phyloP scores from a whole-genome alignment of 2,113 vertebrate species.

The Barbus barbus region DNA sequence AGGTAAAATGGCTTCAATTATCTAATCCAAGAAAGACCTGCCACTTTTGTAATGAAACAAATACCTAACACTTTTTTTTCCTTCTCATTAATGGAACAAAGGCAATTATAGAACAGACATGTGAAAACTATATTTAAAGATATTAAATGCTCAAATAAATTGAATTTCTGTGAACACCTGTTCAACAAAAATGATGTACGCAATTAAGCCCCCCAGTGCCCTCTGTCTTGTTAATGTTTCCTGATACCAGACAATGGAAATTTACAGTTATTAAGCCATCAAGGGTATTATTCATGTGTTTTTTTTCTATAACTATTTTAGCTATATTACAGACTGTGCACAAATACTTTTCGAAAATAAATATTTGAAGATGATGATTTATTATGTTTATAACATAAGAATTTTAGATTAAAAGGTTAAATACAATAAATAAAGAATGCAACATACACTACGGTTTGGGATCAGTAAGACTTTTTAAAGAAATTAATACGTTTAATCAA shows the following conservation, averaged over 20 bases:
- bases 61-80: neutral
- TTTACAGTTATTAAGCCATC: conserved; percentile 54
- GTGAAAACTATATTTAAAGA: conserved; percentile 40
- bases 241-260: conserved; percentile 50
- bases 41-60: conserved; percentile 42
- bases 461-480: neutral
- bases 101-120: conserved; percentile 47
- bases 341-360: neutral
- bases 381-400: no score
- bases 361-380: no score
- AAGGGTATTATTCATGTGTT: conserved; percentile 48
- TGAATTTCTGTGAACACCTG: conserved; percentile 37
- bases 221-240: conserved; percentile 59
- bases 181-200: conserved; percentile 48
- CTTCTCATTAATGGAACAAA: conserved; percentile 39
- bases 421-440: neutral
- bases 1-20: conserved; percentile 29
- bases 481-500: no score
- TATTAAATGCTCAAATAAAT: conserved; percentile 39
- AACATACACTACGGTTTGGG: neutral
- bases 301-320: conserved; percentile 51
- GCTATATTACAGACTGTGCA: conserved; percentile 32
- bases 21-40: conserved; percentile 32
- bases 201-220: conserved; percentile 45
- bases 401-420: no score